Conservation (phyloP, 2,888 invertebrate genomes). For the Drosophila austrosaltans region DNA sequence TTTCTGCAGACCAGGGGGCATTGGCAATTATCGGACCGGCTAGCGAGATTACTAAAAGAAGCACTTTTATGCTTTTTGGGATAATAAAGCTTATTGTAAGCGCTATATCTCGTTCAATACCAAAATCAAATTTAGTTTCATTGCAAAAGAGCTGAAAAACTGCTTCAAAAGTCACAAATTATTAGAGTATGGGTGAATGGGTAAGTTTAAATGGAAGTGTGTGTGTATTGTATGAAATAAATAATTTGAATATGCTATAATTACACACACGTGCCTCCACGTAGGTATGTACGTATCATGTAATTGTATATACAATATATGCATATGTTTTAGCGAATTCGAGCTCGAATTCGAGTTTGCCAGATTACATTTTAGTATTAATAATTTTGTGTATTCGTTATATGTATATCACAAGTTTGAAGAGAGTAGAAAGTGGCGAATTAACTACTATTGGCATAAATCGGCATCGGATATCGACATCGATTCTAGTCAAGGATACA, state of each 20-base stretch:
- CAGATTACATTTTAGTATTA: conserved; percentile 25
- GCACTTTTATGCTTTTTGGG: too few species aligned
- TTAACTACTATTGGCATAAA: conserved; percentile 67
- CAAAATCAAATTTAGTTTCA: neutral
- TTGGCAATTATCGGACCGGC: neutral
- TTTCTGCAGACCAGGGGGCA: neutral
- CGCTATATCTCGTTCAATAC: neutral
- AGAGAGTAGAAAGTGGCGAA: conserved; percentile 70
- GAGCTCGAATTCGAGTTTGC: conserved; percentile 17
- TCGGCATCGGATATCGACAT: conserved; percentile 16
- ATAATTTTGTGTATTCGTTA: conserved; percentile 39
- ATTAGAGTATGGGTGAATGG: conserved; percentile 14
- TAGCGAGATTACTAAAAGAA: neutral
- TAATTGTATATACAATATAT: conserved; percentile 20
- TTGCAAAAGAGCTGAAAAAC: neutral
- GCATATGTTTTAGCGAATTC: conserved; percentile 17
- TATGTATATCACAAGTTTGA: conserved; percentile 74
- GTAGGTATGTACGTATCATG: conserved; percentile 17
- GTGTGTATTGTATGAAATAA: conserved; percentile 25
- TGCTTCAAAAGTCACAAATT: neutral
- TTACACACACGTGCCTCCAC: conserved; percentile 1
- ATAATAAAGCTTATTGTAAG: too few species aligned
- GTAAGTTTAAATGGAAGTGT: conserved; percentile 7
- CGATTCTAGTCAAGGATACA: neutral
- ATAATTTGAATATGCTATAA: conserved; percentile 24